These are phyloP conservation scores for Harpagoxenus sublaevis DNA, from an alignment of 2,888 invertebrate genomes.

Conservation along the genomic window DNA sequence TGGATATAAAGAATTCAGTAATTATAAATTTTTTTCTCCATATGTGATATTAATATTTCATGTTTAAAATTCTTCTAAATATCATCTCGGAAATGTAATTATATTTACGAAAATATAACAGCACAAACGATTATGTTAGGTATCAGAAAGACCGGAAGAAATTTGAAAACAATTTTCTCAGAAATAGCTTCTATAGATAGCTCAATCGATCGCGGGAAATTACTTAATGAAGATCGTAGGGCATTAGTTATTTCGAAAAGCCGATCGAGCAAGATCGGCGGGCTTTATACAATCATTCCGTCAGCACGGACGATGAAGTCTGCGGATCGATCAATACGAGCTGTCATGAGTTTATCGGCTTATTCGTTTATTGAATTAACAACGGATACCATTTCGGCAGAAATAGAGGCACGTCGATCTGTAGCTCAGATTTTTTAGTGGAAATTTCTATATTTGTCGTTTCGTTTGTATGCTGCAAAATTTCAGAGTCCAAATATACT, in stretches of 20 bases:
- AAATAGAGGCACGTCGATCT: slow-evolving; percentile 1
- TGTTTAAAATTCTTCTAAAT: not conserved
- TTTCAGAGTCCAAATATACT: not conserved
- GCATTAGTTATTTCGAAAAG: not conserved
- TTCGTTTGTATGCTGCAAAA: slow-evolving; percentile 11
- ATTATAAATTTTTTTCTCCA: not conserved
- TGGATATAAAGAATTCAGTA: not conserved
- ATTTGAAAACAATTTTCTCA: too few relatives aligned
- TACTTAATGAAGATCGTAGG: slow-evolving; percentile 2
- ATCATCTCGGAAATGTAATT: not conserved
- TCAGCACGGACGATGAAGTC: slow-evolving; percentile 6
- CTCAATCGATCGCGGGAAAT: slow-evolving; percentile 4
- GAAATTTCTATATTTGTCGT: not conserved
- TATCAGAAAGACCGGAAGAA: not conserved
- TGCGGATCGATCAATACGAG: slow-evolving; percentile 62
- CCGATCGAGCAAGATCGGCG: not conserved
- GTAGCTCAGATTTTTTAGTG: not conserved
- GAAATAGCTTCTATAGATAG: not conserved
- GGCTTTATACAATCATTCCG: not conserved
- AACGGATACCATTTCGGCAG: slow-evolving; percentile 20
- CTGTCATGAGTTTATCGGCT: slow-evolving; percentile 62
- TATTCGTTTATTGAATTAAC: slow-evolving; percentile 70
- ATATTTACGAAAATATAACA: not conserved
- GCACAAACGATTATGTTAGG: not conserved
- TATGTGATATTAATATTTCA: not conserved